Evolutionary conservation across 2,888 invertebrate genomes (phyloP), one percentile per base, ranked within the genome.

Genomic region (Neoaliturus tenellus): DNA sequence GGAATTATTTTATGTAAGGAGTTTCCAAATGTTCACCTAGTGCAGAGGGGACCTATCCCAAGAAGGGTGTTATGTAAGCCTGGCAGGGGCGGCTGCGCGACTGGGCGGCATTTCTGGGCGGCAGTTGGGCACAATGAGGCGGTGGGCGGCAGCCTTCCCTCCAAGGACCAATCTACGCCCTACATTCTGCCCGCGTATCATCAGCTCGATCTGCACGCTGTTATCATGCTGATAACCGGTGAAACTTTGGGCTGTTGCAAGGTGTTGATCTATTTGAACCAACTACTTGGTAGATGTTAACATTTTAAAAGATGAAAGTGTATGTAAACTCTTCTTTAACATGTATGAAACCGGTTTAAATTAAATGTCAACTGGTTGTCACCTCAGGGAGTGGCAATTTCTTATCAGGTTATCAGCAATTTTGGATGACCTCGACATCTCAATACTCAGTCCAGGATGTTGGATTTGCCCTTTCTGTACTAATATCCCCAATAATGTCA

Each of bases 131-230:
- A 51, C 51, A 51, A 51, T 51, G 51, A 51, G 20, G 48, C 23
- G 20, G 28, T 62, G 62, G 62, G 62, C 62, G 62, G 62, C 62
- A 62, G 62, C 62, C 62, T 62, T 62, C 62, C 28, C 62, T 14
- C 31, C 62, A 62, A 62, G 62, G 62, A 62, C 62, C 62, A 28
- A 62, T 62, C 62, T 55, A 62, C 62, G 62, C 62, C 62, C 62
- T 62, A 62, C 62, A 62, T 62, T 62, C 62, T 62, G 62, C 28
- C 62, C 31, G 2, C 55, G 62, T 62, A 62, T 62, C 62, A 62
- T 31, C 62, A 62, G 28, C 4, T 28, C 31, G 12, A 62, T 62
- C 62, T 62, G 8, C 23, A 51, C 35, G 35, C 10, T 35, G 35
- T 35, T 6, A 6, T 14, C 44, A 44, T 44, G 17, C 12, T 44